phyloP scores from a whole-genome alignment of 2,113 vertebrate species.

The Aramus guarauna region DNA sequence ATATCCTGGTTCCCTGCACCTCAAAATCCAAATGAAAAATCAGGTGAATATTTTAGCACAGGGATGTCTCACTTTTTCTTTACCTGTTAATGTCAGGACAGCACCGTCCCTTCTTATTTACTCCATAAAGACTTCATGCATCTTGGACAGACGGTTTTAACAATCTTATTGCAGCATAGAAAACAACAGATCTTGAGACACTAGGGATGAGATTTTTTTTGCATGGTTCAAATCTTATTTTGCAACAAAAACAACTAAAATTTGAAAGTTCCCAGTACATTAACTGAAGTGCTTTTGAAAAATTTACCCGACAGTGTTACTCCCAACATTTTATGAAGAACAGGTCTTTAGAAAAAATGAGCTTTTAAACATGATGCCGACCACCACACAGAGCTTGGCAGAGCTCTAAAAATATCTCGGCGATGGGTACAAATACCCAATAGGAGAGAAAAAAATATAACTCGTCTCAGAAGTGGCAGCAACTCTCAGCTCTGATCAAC shows the following conservation, averaged over 20 bases:
- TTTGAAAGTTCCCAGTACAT: background rate
- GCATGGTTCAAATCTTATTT: background rate
- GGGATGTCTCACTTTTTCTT: background rate
- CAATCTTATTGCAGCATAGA: background rate
- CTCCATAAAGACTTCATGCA: background rate
- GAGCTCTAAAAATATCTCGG: background rate
- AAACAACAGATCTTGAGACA: background rate
- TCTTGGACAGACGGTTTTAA: background rate
- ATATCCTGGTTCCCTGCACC: background rate
- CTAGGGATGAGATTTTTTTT: fast-evolving
- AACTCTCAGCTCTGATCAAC: background rate
- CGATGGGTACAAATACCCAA: background rate
- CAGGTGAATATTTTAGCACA: background rate
- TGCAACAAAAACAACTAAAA: background rate
- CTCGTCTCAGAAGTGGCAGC: background rate
- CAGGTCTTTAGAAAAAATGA: background rate
- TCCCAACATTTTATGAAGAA: background rate
- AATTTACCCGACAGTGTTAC: background rate
- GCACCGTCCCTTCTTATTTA: background rate
- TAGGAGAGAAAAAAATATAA: background rate
- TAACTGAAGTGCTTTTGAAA: background rate
- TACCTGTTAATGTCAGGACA: background rate
- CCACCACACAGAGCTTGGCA: background rate
- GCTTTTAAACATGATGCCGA: background rate
- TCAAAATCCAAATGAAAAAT: background rate